Evolutionary conservation across 2,888 invertebrate genomes (phyloP).

Genomic region (Tineola bisselliella): DNA sequence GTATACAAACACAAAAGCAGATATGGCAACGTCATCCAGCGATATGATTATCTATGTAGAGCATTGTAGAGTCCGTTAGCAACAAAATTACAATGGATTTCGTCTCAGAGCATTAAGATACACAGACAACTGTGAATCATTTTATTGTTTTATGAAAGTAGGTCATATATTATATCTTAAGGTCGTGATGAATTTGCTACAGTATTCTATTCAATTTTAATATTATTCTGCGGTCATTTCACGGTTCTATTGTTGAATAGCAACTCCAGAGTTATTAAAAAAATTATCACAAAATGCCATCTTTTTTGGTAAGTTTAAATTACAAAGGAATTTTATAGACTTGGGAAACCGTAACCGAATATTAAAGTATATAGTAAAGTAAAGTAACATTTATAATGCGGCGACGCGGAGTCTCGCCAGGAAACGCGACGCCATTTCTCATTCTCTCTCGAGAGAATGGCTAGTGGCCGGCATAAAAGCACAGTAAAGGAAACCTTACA

Average conservation of each 20-base stretch:
- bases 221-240: no score
- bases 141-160: not conserved
- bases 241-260: no score
- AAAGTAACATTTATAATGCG: not conserved
- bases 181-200: not conserved
- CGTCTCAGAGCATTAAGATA: not conserved
- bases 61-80: not conserved
- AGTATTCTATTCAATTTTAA: not conserved
- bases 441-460: not conserved
- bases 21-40: no score
- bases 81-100: not conserved
- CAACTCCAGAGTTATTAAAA: no score
- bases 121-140: not conserved
- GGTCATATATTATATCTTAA: not conserved
- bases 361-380: not conserved
- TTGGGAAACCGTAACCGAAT: not conserved
- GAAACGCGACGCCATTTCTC: constrained; percentile 5
- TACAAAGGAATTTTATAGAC: not conserved
- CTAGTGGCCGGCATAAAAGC: not conserved
- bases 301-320: not conserved
- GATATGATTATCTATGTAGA: no score
- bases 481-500: not conserved
- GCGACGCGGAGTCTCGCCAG: not conserved
- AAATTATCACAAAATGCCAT: no score
- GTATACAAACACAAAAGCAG: no score